Base-by-base conservation (phyloP, 1,140 invertebrate species). In the Pogonomyrmex barbatus region DNA sequence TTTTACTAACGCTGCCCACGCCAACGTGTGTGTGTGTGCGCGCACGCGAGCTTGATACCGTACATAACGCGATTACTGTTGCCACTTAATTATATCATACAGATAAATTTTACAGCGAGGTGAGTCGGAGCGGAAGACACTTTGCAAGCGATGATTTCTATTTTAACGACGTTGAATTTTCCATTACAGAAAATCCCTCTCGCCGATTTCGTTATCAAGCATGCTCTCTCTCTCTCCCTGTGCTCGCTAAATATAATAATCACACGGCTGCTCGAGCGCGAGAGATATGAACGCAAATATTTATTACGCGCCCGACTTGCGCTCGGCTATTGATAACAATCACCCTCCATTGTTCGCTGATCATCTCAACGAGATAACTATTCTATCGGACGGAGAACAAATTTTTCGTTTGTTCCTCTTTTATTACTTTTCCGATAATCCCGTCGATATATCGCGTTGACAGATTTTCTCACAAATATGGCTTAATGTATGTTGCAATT, bases 11-110 rank as follows among this genome's bases (percentile, higher is more conserved):
- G 79, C 12, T 67, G 62, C 42, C 45, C 60, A 24, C 42, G 60
- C 45, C 47, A 52, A 50, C 33, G 45, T 58, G 24, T 24, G 45
- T 58, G 24, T 24, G 39, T 42, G 30, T 56, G 47, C 14, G 52
- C 36, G 62, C 77, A 54, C 65, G 54, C 52, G 47, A 30, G n/a
- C 79, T 83, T 75, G 79, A 83, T 83, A 73, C 79, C 68, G 42
- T 75, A 56, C 67, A 50, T 82, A 83, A 75, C 68, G 33, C 79
- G 79, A 83, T 83, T 83, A 83, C 79, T 54, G 79, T 45, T 83
- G 79, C 79, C 54, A 83, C 79, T 83, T 83, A 75, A 83, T 83
- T 83, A 83, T 83, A 83, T 83, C 79, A 83, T 75, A 83, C 54
- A 73, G 79, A 83, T 83, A 83, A 83, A 83, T 83, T 83, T 83